Evolutionary conservation across 2,797 vertebrate species (phyloP).

Genomic region (Tympanoctomys barrerae): DNA sequence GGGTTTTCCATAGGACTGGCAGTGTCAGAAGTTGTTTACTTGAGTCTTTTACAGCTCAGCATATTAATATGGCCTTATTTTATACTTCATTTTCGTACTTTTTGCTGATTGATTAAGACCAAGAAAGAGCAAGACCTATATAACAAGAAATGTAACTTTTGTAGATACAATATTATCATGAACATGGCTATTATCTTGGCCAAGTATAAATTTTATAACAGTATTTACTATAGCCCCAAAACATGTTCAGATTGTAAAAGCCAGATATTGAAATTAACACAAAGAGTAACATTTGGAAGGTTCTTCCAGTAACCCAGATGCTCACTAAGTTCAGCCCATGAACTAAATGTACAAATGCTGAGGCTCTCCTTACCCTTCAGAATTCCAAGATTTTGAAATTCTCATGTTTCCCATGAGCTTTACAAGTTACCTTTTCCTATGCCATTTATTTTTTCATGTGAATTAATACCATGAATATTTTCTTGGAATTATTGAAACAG

Average conservation of each 20-base stretch:
- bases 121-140: no score
- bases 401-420: neutral
- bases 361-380: neutral
- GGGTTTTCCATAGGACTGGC: no score
- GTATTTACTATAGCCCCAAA: neutral
- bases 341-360: neutral
- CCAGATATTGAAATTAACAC: neutral
- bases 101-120: no score
- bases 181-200: neutral
- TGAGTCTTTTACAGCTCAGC: no score
- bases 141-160: no score
- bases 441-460: neutral
- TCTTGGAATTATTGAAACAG: neutral
- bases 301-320: neutral
- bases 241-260: neutral
- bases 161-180: neutral
- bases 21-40: no score
- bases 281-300: neutral
- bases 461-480: neutral
- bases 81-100: no score
- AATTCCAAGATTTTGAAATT: neutral
- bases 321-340: neutral
- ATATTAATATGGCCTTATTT: no score
- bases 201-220: neutral
- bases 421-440: neutral